A percentile compares a stretch with the other conserved stretches of the same genome.
Evolutionary conservation across 2,888 invertebrate genomes (phyloP).

Genomic region (Ochropleura leucogaster): DNA sequence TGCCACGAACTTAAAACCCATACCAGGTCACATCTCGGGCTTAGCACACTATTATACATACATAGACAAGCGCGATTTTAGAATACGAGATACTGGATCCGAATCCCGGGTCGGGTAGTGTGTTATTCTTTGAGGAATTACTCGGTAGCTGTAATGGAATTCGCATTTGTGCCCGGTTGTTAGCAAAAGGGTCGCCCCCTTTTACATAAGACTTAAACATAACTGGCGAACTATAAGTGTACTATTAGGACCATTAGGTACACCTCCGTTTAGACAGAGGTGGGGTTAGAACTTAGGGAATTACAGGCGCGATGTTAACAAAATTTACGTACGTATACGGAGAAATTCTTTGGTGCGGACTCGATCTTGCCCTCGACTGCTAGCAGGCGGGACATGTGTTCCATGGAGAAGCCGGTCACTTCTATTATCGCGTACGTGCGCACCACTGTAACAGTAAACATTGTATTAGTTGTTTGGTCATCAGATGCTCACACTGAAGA

Average conservation of each 20-base stretch:
- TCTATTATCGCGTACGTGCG: conserved; percentile 94
- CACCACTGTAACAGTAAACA: conserved; percentile 91
- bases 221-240: too few species aligned
- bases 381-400: conserved; percentile 96
- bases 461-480: not conserved
- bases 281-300: too few species aligned
- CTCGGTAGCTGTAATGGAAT: too few species aligned
- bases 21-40: not conserved
- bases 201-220: too few species aligned
- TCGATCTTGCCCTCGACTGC: conserved; percentile 96
- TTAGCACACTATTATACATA: not conserved
- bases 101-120: too few species aligned
- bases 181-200: too few species aligned
- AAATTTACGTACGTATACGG: conserved; percentile 92
- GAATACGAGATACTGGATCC: too few species aligned
- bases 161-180: too few species aligned
- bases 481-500: not conserved
- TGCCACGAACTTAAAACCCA: not conserved
- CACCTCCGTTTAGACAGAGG: too few species aligned
- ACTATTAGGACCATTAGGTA: too few species aligned
- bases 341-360: conserved; percentile 97
- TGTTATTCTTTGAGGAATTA: too few species aligned
- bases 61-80: not conserved
- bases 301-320: not conserved
- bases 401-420: conserved; percentile 96